A percentile compares a stretch with the other conserved stretches of the same genome.
Evolutionary conservation across 2,797 vertebrate species (phyloP).

Genomic region (Threskiornis aethiopicus): DNA sequence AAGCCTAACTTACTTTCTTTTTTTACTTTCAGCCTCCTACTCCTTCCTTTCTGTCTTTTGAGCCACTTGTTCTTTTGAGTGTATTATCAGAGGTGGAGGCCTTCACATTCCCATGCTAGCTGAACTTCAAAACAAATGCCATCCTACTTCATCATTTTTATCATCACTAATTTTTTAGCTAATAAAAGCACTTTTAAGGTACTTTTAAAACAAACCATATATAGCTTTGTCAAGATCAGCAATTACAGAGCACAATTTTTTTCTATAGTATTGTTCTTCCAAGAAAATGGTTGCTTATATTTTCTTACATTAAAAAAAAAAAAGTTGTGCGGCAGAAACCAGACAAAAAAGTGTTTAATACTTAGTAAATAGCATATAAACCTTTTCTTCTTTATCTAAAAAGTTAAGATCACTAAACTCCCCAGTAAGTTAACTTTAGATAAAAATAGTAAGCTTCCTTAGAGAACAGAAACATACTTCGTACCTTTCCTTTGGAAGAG

Average conservation of each 20-base stretch:
- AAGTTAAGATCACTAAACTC: neutral
- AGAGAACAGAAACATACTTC: neutral
- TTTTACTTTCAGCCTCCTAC: neutral
- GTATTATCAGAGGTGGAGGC: slow-evolving; percentile 6
- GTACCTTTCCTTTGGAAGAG: neutral
- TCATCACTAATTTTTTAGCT: slow-evolving; percentile 34
- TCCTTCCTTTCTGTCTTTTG: slow-evolving; percentile 25
- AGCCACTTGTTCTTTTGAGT: slow-evolving; percentile 12
- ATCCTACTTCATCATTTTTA: slow-evolving; percentile 37
- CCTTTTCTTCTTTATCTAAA: neutral
- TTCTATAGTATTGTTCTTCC: neutral
- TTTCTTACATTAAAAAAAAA: neutral
- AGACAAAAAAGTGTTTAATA: neutral
- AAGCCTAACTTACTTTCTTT: neutral
- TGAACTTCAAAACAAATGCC: slow-evolving; percentile 58
- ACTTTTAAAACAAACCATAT: neutral
- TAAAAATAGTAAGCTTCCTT: neutral
- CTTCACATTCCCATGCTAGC: slow-evolving; percentile 10
- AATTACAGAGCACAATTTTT: neutral
- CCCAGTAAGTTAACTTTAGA: neutral
- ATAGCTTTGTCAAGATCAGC: neutral
- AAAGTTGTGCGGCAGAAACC: neutral
- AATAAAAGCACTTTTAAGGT: slow-evolving; percentile 46
- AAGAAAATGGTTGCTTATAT: neutral
- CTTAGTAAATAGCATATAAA: neutral